Evolutionary conservation across 2,888 invertebrate species (phyloP).

Genomic region (Leistus spinibarbis): DNA sequence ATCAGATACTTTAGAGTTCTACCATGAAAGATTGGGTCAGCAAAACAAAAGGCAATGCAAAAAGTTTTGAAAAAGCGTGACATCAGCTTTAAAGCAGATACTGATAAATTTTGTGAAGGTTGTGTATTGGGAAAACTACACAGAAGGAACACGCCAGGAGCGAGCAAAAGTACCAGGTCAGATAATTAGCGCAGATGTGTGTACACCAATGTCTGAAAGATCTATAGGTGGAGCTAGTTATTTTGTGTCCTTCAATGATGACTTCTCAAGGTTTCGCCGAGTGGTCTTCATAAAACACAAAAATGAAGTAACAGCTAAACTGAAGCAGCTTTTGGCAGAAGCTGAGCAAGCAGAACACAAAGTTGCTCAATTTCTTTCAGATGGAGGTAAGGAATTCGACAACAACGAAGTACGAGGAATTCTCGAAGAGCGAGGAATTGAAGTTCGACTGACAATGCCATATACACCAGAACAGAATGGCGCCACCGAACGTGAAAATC

Average conservation of each 20-base stretch:
- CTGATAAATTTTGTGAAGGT: conserved; percentile 41
- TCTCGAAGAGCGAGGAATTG: conserved; percentile 31
- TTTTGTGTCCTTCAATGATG: conserved; percentile 47
- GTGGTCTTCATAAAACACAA: conserved; percentile 46
- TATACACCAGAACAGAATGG: conserved; percentile 42
- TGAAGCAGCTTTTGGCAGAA: conserved; percentile 25
- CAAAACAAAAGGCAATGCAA: conserved; percentile 40
- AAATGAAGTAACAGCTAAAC: conserved; percentile 19
- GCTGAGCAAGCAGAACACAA: not conserved
- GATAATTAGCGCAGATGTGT: conserved; percentile 39
- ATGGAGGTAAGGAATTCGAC: conserved; percentile 39
- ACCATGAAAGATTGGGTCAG: conserved; percentile 41
- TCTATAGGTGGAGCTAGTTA: conserved; percentile 45
- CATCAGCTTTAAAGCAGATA: conserved; percentile 17
- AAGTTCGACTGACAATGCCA: conserved; percentile 30
- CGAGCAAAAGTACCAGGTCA: conserved; percentile 43
- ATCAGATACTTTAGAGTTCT: conserved; percentile 23
- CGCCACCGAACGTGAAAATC: conserved; percentile 35
- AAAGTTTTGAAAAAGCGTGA: conserved; percentile 25
- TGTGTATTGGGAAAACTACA: conserved; percentile 43
- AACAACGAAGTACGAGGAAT: conserved; percentile 27
- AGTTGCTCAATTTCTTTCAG: conserved; percentile 24
- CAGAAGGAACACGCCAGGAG: conserved; percentile 29
- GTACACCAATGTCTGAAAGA: conserved; percentile 18
- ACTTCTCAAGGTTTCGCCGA: conserved; percentile 45